Base-by-base conservation (phyloP, 2,888 invertebrate species). In the Morpho helenor region DNA sequence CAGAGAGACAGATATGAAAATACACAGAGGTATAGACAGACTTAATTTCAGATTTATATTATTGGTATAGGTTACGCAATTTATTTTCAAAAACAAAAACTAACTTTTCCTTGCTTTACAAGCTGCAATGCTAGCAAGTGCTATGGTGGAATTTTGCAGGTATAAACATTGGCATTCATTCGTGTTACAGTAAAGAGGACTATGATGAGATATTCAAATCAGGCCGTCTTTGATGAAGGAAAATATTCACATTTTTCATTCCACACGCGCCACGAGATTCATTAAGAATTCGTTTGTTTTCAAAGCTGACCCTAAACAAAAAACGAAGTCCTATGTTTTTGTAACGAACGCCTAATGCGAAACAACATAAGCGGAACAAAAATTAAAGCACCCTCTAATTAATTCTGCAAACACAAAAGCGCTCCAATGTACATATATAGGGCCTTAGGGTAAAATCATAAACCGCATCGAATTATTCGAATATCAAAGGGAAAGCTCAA, bases 321-420 rank as follows among this genome's bases (percentile, higher is more conserved):
- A 71, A 71, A 70, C 68, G 69, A 67, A 68, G 62, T 65, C 64
- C 67, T 70, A 72, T 74, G 74, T 79, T 79, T 75, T 77, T 71
- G 73, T 74, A 81, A 78, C 73, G 75, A 72, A 69, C 68, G 65
- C 73, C 71, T 75, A 76, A 76, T 76, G 68, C 69, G 62, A 48
- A 62, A 62, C 68, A 67, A 67, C 73, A 68, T 73, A 72, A 71
- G 69, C 72, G 63, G 67, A 66, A 64, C 59, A 67, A 72, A 78
- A 80, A 80, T 79, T 74, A 79, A 79, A 80, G 76, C 74, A 65
- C 73, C 72, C 79, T 71, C 74, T 80, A 82, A 84, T 84, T 83
- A 82, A 83, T 82, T 80, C 79, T 69, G 68, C 78, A 79, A 83
- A 80, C 78, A 80, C 69, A 76, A 75, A 73, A 70, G 68, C 68